Percentiles rank a stretch among this genome's conserved stretches.
Conservation (phyloP, 2,888 invertebrate species). For the Taenaris catops region DNA sequence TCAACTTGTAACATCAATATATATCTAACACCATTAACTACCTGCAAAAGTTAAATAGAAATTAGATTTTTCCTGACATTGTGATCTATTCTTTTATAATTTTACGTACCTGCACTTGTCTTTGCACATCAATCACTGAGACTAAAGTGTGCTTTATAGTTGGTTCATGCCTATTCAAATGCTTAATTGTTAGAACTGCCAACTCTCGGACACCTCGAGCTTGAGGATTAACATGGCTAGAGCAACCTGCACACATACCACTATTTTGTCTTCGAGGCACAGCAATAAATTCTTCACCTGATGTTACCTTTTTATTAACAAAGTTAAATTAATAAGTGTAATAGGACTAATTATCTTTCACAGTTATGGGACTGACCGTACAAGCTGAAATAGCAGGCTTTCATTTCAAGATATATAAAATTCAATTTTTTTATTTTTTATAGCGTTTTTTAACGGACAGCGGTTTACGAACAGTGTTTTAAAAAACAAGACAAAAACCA, state of each 20-base stretch:
- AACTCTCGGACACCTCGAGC: constrained; percentile 72
- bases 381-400: no score
- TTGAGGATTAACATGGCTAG: constrained; percentile 65
- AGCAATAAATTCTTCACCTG: constrained; percentile 75
- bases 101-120: constrained; percentile 73
- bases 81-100: neutral
- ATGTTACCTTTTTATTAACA: constrained; percentile 47
- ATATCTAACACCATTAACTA: constrained; percentile 81
- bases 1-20: constrained; percentile 72
- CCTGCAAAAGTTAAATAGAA: constrained; percentile 32
- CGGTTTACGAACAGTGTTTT: no score
- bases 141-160: constrained; percentile 53
- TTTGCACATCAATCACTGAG: constrained; percentile 69
- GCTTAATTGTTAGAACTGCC: constrained; percentile 65
- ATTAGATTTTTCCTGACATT: neutral
- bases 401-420: no score
- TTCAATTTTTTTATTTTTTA: no score
- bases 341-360: no score
- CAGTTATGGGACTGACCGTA: no score
- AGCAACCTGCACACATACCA: constrained; percentile 71
- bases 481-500: no score
- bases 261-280: constrained; percentile 45
- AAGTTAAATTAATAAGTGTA: no score
- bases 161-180: constrained; percentile 57
- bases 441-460: no score